Base-by-base conservation (phyloP, 2,888 invertebrate species). In the Mythimna albipuncta region DNA sequence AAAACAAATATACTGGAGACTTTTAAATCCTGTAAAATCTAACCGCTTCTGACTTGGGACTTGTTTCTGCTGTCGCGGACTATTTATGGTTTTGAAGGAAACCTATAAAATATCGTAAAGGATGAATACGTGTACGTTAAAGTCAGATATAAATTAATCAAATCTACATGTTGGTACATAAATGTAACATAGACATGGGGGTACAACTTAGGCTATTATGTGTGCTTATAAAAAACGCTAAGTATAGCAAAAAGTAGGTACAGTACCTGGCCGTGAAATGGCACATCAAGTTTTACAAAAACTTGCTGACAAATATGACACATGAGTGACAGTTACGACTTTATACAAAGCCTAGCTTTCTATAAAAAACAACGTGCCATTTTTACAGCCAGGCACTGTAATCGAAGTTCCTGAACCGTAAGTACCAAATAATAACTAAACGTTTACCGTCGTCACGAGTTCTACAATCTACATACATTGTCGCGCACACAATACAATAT, bases 141-240 rank as follows among this genome's bases (percentile, higher is more conserved):
- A 69, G 84, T 81, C 84, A 65, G 62, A 47, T 62, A 68, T 84
- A 81, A 65, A 84, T 81, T 68, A 70, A 81, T 76, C 77, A 84
- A 68, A 74, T 55, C 47, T 61, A 69, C 66, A 57, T 64, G 55
- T 13, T 58, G 44, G 72, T 71, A 75, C 44, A 35, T 64, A 54
- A 32, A 69, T 61, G 26, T 64, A 16, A 35, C 35, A 44, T 0
- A 19, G 35, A 41, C 11, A 10, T 5, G 10, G 26, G 9, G n/a
- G 44, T 44, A 35, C 55, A 47, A 38, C 69, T 55, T 55, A 35
- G 6, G 6, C 10, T 55, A 21, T n/a, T 59, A 59, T 38, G 2
- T 59, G 2, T 21, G 6, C 13, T 6, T 21, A 35, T 21, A 41
- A 41, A 41, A 7, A 9, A 47, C 6, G 9, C 61, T 21, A 41